Evolutionary conservation across 2,797 vertebrate genomes (phyloP).

Genomic region (Pseudomugil tenellus): DNA sequence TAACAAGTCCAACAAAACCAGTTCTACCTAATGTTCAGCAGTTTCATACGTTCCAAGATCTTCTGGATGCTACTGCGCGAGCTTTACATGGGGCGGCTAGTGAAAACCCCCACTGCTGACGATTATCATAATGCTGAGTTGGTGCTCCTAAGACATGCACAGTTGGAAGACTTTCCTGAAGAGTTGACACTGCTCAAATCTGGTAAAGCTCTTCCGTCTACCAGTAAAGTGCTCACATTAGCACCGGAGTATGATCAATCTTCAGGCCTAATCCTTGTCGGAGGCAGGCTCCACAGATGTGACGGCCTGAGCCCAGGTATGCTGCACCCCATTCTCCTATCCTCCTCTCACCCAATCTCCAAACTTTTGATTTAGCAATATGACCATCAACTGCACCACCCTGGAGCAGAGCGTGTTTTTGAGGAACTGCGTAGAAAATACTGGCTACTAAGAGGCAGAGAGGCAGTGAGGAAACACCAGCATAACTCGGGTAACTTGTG

Average conservation of each 20-base stretch:
- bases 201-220: not conserved
- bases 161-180: constrained; percentile 6
- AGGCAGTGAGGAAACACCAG: constrained; percentile 11
- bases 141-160: constrained; percentile 2
- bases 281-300: not conserved
- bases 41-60: constrained; percentile 15
- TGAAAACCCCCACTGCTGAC: not conserved
- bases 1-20: too few species aligned
- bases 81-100: not conserved
- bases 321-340: constrained; percentile 14
- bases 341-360: constrained; percentile 3
- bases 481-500: too few species aligned
- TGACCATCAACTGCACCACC: constrained; percentile 14
- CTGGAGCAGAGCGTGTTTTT: constrained; percentile 24
- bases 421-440: not conserved
- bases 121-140: constrained; percentile 1
- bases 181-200: not conserved
- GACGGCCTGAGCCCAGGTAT: not conserved
- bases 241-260: not conserved
- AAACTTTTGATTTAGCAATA: constrained; percentile 12
- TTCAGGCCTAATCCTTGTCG: constrained; percentile 1
- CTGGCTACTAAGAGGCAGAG: constrained; percentile 25
- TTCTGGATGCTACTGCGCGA: constrained; percentile 6
- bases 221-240: not conserved
- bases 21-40: constrained; percentile 2